Evolutionary conservation across 2,113 vertebrate species (phyloP), one percentile per base, ranked within the genome.

Genomic region (Rhipidura dahli): DNA sequence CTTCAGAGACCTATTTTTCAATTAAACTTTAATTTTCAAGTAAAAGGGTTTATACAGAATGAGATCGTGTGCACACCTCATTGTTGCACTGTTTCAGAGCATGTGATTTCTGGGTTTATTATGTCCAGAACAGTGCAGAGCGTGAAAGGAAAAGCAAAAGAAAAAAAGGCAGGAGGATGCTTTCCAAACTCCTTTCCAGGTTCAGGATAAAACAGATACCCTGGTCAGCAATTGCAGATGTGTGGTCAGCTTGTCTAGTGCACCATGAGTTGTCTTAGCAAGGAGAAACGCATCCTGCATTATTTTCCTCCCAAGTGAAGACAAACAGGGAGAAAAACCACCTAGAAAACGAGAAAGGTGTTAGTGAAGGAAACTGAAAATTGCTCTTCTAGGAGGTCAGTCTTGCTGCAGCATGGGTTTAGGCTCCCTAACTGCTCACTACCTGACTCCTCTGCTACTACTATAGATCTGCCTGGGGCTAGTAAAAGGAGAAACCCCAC

Each of bases 1-100:
- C 93, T 94, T 88, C 12, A 50, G 68, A 96, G 89, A 93, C 44
- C 72, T 73, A 54, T 65, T 93, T 78, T 94, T 96, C 94, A 94
- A 81, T 90, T 89, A 95, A 93, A 96, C 35, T 91, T 95, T 93
- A 86, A 89, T 93, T 96, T 95, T 95, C 81, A 84, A 87, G 92
- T 73, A 82, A 91, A 95, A 87, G 53, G 28, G 23, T 89, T 93
- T 94, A 79, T 72, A 92, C n/a, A 61, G 83, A 82, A 75, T 1
- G 3, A 92, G 65, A 69, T 35, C 1, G 10, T 50, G 63, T 4
- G 3, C 1, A 1, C 51, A 78, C 22, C 72, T 92, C 13, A 0
- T 33, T 90, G 92, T 40, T 78, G 53, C 21, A 53, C 37, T 87
- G 51, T 44, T 91, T 87, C 77, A 90, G 69, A 89, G 68, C 21